phyloP scores from a whole-genome alignment of 2,797 vertebrate species.

The Sebastolobus alascanus region DNA sequence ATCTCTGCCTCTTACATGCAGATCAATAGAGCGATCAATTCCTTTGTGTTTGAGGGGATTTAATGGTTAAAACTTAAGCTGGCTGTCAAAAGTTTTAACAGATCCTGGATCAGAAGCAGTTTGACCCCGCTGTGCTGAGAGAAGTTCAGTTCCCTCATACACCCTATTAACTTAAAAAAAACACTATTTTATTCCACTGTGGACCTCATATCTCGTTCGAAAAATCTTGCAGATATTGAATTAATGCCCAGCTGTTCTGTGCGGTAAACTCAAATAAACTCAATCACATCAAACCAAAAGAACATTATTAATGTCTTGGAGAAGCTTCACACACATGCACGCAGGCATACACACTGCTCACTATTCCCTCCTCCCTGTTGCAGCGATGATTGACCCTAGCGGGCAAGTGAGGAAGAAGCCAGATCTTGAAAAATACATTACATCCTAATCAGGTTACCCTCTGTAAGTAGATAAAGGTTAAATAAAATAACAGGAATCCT shows the following conservation, averaged over 20 bases:
- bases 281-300: conserved; percentile 54
- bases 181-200: conserved; percentile 25
- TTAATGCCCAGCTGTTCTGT: conserved; percentile 51
- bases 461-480: conserved; percentile 67
- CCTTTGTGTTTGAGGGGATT: conserved; percentile 35
- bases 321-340: conserved; percentile 43
- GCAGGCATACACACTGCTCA: conserved; percentile 27
- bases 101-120: conserved; percentile 37
- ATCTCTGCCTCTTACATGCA: conserved; percentile 50
- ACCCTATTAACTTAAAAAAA: conserved; percentile 30
- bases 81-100: conserved; percentile 46
- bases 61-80: conserved; percentile 32
- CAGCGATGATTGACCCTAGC: conserved; percentile 50
- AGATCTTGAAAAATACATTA: conserved; percentile 74
- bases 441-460: conserved; percentile 67
- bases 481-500: conserved; percentile 77
- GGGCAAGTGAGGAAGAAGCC: conserved; percentile 56
- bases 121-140: conserved; percentile 15
- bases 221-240: conserved; percentile 48
- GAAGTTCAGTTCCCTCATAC: conserved; percentile 17
- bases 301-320: conserved; percentile 69
- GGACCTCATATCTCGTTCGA: conserved; percentile 26
- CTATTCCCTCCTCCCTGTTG: conserved; percentile 26
- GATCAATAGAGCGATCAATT: conserved; percentile 64
- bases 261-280: conserved; percentile 56